These are phyloP conservation scores for Darwinula stevensoni DNA, from an alignment of 2,888 invertebrate genomes.

Conservation along the genomic window DNA sequence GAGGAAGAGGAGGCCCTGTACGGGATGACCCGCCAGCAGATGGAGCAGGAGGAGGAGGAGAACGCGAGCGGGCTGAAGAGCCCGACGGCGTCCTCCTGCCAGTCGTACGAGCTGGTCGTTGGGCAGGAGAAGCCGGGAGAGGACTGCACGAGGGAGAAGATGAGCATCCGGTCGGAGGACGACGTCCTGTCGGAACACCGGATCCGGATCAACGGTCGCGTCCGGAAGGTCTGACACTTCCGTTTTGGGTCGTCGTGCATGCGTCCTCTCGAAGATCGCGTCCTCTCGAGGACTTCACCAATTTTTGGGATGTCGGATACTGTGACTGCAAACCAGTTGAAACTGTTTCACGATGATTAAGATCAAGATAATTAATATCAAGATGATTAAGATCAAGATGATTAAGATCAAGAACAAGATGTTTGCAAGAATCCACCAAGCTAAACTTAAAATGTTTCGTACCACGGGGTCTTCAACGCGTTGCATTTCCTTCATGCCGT, in stretches of 20 bases:
- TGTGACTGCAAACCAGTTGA: no score
- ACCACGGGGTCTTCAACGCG: no score
- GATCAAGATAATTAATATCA: no score
- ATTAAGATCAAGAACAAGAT: no score
- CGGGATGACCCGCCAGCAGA: constrained; percentile 4
- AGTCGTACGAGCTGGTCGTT: constrained; percentile 70
- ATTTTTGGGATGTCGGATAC: no score
- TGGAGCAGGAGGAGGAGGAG: constrained; percentile 17
- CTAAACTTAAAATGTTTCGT: no score
- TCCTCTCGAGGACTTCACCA: no score
- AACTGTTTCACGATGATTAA: no score
- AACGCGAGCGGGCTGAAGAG: constrained; percentile 43
- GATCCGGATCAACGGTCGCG: constrained; percentile 22
- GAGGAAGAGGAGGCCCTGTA: neutral
- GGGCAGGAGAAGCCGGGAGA: constrained; percentile 60
- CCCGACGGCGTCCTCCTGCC: constrained; percentile 67
- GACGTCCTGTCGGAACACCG: neutral
- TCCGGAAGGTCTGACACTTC: constrained; percentile 47
- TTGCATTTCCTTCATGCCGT: no score
- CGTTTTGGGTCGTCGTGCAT: neutral
- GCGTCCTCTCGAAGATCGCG: no score
- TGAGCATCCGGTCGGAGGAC: constrained; percentile 63
- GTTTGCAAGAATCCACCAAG: no score
- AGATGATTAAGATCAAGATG: no score
- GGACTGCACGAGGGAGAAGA: constrained; percentile 56